These are phyloP conservation scores for Steromphala cineraria DNA, from an alignment of 2,888 invertebrate species.

Conservation along the genomic window DNA sequence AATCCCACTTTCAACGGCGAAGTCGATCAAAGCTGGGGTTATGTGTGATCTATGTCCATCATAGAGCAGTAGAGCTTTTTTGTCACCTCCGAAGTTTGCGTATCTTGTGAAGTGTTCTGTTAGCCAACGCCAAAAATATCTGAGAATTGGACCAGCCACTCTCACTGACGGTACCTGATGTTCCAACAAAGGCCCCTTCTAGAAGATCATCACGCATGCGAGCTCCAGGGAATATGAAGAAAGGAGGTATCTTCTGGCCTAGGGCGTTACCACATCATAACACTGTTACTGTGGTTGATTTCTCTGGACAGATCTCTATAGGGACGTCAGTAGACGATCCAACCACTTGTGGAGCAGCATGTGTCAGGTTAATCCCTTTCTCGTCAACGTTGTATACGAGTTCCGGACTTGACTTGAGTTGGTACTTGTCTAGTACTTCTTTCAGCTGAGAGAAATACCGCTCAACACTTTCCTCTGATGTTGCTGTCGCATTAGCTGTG, in stretches of 20 bases:
- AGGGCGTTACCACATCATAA: background rate
- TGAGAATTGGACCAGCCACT: background rate
- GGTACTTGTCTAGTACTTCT: background rate
- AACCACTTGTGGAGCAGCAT: background rate
- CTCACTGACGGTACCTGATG: background rate
- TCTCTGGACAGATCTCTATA: background rate
- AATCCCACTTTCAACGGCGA: background rate
- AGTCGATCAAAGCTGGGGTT: background rate
- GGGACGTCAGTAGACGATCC: background rate
- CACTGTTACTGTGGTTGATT: background rate
- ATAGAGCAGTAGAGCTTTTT: background rate
- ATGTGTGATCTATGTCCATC: background rate
- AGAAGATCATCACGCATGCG: slow-evolving; percentile 25
- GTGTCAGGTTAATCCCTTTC: background rate
- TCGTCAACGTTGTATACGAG: background rate
- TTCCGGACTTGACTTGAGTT: background rate
- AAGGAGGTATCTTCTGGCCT: too few relatives aligned
- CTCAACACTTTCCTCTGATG: background rate
- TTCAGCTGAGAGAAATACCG: background rate
- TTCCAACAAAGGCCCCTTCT: slow-evolving; percentile 24
- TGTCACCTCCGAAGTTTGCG: background rate
- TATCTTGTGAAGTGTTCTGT: background rate
- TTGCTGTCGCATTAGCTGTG: background rate
- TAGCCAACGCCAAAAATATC: background rate
- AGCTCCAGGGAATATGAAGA: background rate